Percentiles rank a stretch among this genome's conserved stretches.
Evolutionary conservation across 2,113 vertebrate genomes (phyloP).

Genomic region (Hystrix brachyura): DNA sequence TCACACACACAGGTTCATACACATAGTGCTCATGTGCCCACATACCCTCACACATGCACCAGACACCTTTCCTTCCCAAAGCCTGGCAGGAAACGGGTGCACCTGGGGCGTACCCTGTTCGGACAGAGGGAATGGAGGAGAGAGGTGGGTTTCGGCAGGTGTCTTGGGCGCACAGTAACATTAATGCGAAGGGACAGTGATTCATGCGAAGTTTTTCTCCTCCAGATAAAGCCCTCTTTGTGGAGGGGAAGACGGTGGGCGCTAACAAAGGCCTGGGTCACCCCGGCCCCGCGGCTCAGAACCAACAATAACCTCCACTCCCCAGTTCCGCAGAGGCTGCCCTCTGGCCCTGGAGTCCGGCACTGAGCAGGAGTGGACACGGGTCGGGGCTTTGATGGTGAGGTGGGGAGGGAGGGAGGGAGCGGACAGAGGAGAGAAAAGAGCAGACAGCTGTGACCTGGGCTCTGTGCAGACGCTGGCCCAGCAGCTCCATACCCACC

Average conservation of each 20-base stretch:
- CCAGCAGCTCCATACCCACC: too few relatives aligned
- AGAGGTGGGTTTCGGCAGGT: neutral
- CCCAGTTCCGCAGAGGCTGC: neutral
- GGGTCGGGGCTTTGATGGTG: rapidly evolving
- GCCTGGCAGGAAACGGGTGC: neutral
- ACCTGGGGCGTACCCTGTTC: rapidly evolving
- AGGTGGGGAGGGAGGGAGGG: rapidly evolving
- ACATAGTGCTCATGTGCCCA: neutral
- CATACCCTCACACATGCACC: neutral
- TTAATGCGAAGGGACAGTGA: neutral
- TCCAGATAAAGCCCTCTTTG: rapidly evolving
- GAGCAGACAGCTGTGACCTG: neutral
- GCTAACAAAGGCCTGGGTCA: neutral
- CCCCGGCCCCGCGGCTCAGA: neutral
- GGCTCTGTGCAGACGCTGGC: neutral
- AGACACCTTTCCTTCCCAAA: neutral
- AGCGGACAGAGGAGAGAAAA: rapidly evolving
- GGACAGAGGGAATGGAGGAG: neutral
- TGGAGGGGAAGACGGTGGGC: neutral
- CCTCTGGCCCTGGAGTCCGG: neutral
- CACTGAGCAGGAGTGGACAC: rapidly evolving
- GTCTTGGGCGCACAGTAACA: neutral
- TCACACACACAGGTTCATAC: neutral
- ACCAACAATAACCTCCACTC: neutral
- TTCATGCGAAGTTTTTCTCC: neutral